These are phyloP conservation scores for Drosophila ustulata DNA, from an alignment of 2,888 invertebrate genomes.

Conservation along the genomic window DNA sequence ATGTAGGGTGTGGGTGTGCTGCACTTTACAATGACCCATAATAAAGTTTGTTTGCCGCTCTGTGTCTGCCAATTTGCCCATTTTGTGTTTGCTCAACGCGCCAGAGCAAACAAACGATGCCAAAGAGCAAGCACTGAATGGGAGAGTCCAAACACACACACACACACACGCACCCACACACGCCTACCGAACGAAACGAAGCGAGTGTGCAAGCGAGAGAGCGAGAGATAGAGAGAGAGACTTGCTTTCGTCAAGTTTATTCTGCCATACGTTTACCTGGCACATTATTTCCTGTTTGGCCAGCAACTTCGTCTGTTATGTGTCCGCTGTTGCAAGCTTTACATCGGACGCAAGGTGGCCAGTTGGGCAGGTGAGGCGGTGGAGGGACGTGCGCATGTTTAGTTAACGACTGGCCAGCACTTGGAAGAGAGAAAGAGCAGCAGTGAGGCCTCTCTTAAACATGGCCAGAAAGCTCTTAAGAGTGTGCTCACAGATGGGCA, in stretches of 20 bases:
- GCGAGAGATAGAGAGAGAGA: conserved; percentile 9
- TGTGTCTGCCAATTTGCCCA: conserved; percentile 70
- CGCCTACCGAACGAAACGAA: conserved; percentile 3
- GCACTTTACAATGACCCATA: conserved; percentile 74
- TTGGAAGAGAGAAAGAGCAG: background rate
- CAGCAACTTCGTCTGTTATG: conserved; percentile 22
- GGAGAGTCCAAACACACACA: conserved; percentile 16
- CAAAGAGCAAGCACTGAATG: conserved; percentile 44
- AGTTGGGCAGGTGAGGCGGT: background rate
- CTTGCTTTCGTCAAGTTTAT: conserved; percentile 59
- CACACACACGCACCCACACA: conserved; percentile 1
- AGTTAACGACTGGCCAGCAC: conserved; percentile 26
- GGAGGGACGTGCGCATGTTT: conserved; percentile 40
- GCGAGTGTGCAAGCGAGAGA: background rate
- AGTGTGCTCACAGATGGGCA: conserved; percentile 28
- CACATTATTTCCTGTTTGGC: conserved; percentile 29
- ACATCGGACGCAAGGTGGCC: conserved; percentile 3
- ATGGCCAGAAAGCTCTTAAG: conserved; percentile 20
- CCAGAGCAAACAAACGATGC: conserved; percentile 57
- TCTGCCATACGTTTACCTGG: conserved; percentile 52
- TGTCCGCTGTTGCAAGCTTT: conserved; percentile 30
- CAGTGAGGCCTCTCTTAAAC: conserved; percentile 27
- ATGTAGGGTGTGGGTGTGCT: conserved; percentile 26
- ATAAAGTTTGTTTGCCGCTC: conserved; percentile 74
- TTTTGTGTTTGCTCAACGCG: conserved; percentile 68